These are phyloP conservation scores for Agonum fuliginosum DNA, from an alignment of 2,888 invertebrate genomes.

Conservation along the genomic window DNA sequence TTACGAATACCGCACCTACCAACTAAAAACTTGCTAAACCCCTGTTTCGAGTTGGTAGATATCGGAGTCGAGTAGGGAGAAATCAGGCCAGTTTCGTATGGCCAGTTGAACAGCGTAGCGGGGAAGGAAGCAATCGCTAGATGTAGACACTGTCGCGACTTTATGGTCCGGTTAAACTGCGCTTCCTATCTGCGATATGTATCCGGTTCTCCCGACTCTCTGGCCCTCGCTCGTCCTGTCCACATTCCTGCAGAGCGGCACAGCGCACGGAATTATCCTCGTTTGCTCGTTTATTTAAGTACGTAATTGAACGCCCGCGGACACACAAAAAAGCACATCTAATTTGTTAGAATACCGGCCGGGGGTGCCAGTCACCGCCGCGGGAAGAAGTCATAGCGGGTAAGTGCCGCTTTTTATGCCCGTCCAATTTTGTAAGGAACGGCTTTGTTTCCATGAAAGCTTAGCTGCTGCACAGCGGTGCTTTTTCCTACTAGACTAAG, in stretches of 20 bases:
- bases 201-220: no score
- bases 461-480: constrained; percentile 1
- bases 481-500: background rate
- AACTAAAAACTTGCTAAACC: no score
- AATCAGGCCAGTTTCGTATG: constrained; percentile 21
- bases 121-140: constrained; percentile 66
- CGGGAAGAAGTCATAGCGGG: constrained; percentile 32
- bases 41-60: background rate
- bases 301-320: constrained; percentile 46
- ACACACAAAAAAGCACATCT: constrained; percentile 49
- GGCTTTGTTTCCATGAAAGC: constrained; percentile 27
- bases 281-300: constrained; percentile 46
- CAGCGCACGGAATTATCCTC: constrained; percentile 39
- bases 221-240: no score
- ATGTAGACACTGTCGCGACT: constrained; percentile 65
- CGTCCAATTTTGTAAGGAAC: constrained; percentile 46
- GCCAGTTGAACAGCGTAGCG: constrained; percentile 37
- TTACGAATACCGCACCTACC: no score
- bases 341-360: constrained; percentile 47
- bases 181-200: constrained; percentile 64
- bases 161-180: constrained; percentile 65
- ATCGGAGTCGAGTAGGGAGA: background rate
- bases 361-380: constrained; percentile 2
- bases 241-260: constrained; percentile 30
- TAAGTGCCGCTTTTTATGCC: constrained; percentile 40